phyloP scores from a whole-genome alignment of 2,888 invertebrate genomes.

The Aporophyla lueneburgensis region DNA sequence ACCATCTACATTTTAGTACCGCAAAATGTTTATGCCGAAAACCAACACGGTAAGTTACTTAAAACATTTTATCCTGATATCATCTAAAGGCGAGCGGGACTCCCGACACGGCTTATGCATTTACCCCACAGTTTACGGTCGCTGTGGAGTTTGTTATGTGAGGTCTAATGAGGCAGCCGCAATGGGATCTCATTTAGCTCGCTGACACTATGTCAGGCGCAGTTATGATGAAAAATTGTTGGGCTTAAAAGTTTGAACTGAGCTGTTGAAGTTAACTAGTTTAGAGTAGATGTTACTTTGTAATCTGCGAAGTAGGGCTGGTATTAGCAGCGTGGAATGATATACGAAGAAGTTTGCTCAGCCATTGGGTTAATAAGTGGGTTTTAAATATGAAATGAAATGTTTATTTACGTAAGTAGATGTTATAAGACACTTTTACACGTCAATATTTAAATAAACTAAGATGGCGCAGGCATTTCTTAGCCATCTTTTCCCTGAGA shows the following conservation, averaged over 20 bases:
- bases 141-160: conserved; percentile 32
- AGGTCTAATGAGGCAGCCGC: conserved; percentile 50
- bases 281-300: conserved; percentile 17
- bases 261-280: conserved; percentile 6
- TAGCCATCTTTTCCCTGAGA: too few relatives aligned
- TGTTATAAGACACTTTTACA: too few relatives aligned
- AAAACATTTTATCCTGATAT: conserved; percentile 59
- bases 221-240: conserved; percentile 59
- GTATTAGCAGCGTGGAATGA: background rate
- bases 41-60: conserved; percentile 59
- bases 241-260: conserved; percentile 35
- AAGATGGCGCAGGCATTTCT: too few relatives aligned
- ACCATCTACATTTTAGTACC: conserved; percentile 40
- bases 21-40: conserved; percentile 53
- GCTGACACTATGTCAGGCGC: conserved; percentile 36
- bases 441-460: too few relatives aligned
- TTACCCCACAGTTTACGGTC: conserved; percentile 46
- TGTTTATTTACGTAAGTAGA: too few relatives aligned
- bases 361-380: background rate
- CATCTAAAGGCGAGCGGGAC: conserved; percentile 43
- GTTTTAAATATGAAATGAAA: too few relatives aligned
- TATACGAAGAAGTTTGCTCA: background rate
- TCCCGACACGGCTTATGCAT: conserved; percentile 64
- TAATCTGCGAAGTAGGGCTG: background rate
- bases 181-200: conserved; percentile 55